Evolutionary conservation across 2,113 vertebrate species (phyloP).

Genomic region (Delphinus delphis): DNA sequence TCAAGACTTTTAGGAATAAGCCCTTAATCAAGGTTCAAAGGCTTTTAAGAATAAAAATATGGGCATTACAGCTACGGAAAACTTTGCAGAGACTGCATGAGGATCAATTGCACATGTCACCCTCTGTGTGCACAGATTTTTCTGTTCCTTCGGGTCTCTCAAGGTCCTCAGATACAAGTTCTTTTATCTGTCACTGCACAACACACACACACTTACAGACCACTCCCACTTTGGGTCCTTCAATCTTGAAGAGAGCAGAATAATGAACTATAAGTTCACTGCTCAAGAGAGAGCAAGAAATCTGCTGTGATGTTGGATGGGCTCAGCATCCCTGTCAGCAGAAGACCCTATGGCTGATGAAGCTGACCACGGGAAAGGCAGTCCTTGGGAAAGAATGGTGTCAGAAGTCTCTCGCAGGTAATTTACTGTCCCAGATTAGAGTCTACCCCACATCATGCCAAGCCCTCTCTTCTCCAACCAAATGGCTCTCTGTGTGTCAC

Average conservation of each 20-base stretch:
- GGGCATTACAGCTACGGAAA: background rate
- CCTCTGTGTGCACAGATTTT: background rate
- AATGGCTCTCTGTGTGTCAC: background rate
- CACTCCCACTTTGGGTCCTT: background rate
- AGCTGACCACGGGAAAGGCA: background rate
- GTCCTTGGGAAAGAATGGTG: background rate
- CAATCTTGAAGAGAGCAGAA: background rate
- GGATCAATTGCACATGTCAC: background rate
- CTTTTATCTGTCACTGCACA: background rate
- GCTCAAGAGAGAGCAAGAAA: background rate
- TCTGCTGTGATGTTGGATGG: background rate
- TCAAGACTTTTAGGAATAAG: constrained; percentile 35
- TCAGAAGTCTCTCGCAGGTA: background rate
- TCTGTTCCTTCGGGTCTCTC: background rate
- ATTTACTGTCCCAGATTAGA: background rate
- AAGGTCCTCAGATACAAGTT: background rate
- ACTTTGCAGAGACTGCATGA: background rate
- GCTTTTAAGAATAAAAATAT: background rate
- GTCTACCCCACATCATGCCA: background rate
- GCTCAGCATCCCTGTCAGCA: background rate
- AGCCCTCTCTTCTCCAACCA: background rate
- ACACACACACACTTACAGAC: background rate
- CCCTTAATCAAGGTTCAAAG: background rate
- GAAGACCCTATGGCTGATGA: background rate
- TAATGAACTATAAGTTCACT: constrained; percentile 14